Base-by-base conservation (phyloP, 2,888 invertebrate species). In the Camptogramma bilineatum region DNA sequence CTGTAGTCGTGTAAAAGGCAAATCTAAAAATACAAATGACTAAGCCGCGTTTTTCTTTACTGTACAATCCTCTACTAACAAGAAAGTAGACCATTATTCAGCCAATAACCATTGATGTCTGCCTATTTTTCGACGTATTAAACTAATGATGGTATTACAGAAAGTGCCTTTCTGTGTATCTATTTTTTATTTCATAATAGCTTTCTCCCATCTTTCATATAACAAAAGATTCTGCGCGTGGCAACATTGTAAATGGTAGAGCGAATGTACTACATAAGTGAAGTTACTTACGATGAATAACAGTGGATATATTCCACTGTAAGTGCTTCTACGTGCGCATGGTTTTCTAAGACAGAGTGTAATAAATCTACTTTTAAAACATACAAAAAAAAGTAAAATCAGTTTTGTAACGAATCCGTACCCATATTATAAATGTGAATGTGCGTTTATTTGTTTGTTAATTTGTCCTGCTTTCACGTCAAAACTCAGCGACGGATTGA, bases 121-220 rank as follows among this genome's bases (percentile, higher is more conserved):
- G 61, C 54, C 55, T 52, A 70, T 70, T 62, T 70, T 34, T 13
- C 42, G 21, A 52, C 46, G 59, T 69, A 71, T 67, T 63, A 62
- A 50, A 59, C 67, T 69, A 68, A 71, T 66, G 71, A 71, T 62
- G 56, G 65, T 66, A 71, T 68, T 60, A 71, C 52, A 53, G 53
- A 56, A 69, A 69, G 66, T 70, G 69, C 69, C 58, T 68, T 70
- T 69, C 58, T 64, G 46, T 68, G 69, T 68, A 69, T 62, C 52
- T 65, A 68, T 70, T 69, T 69, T 67, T 71, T 69, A 66, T 62
- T 68, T 67, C 69, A 69, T 64, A 69, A 71, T 66, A 68, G 65
- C 59, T 57, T 55, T 62, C 52, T 51, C 50, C 54, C 67, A 64
- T 67, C 17, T 55, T 47, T 56, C 51, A 56, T 42, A 46, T 51